Base-by-base conservation (phyloP, 2,113 vertebrate genomes). In the Eulacestoma nigropectus region DNA sequence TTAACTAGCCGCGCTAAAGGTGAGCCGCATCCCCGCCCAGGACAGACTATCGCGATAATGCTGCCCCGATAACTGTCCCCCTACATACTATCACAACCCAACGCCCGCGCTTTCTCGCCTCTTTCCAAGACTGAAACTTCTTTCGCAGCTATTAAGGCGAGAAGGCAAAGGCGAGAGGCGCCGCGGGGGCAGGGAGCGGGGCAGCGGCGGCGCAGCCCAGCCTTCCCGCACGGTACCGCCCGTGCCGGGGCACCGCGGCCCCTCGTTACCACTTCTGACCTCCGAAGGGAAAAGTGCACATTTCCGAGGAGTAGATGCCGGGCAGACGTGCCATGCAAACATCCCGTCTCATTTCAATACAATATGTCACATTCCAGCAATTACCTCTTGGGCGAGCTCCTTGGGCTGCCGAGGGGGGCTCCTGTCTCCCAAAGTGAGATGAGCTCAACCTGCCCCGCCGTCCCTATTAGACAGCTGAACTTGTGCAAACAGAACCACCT, bases 281-380 rank as follows among this genome's bases (percentile, higher is more conserved):
- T 97, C 95, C 85, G 63, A 33, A 95, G 88, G 93, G 90, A 85
- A 91, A 94, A 87, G 79, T 27, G 95, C 94, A 79, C 72, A n/a
- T 73, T 62, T 73, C 91, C 84, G 42, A 92, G 96, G 76, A 95
- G 77, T 94, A 90, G 93, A 94, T 69, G 93, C 93, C 83, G 33
- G 94, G 95, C 96, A 96, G 96, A 92, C 97, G 97, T 97, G 98
- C 97, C 90, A 59, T 75, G 90, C 33, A 75, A 95, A 95, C 94
- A 94, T 95, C 87, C 68, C 65, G 80, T 90, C 95, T 98, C 97
- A 98, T 98, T 97, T 97, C 97, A 90, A 95, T 95, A 96, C 96
- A 87, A 91, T 81, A 89, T 96, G 85, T 92, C 89, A 81, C 97
- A 96, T 96, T 97, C 97, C 96, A 83, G 93, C 97, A 96, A 97